Evolutionary conservation across 2,797 vertebrate species (phyloP).

Genomic region (Leptoclinus maculatus): DNA sequence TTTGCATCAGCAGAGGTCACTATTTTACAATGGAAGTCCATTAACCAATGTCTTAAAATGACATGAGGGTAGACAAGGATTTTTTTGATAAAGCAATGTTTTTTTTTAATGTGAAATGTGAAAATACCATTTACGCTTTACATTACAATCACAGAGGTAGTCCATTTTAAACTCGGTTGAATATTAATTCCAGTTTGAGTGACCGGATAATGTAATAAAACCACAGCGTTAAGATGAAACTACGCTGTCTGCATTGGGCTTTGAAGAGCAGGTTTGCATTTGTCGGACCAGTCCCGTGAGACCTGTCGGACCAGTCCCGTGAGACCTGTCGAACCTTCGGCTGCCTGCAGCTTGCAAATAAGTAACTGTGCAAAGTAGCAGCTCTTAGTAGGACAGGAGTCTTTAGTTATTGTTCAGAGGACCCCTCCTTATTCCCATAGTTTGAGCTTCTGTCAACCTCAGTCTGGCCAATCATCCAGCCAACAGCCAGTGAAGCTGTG

Average conservation of each 20-base stretch:
- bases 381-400: constrained; percentile 41
- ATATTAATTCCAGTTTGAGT: background rate
- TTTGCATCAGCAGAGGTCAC: background rate
- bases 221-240: background rate
- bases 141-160: constrained; percentile 22
- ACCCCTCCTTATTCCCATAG: constrained; percentile 88
- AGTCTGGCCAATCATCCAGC: constrained; percentile 97
- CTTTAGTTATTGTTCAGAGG: constrained; percentile 82
- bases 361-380: constrained; percentile 25
- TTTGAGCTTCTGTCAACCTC: constrained; percentile 92
- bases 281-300: constrained; percentile 21
- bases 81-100: background rate
- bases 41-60: too few species aligned
- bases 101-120: constrained; percentile 60
- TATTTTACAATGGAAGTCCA: background rate
- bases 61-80: too few species aligned
- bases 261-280: constrained; percentile 36
- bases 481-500: constrained; percentile 89
- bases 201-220: background rate
- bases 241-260: background rate
- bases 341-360: constrained; percentile 47
- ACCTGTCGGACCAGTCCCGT: background rate
- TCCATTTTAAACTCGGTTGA: constrained; percentile 1
- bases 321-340: background rate
- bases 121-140: constrained; percentile 1